Percentiles rank a stretch among this genome's conserved stretches.
These are phyloP conservation scores for Fregetta grallaria DNA, from an alignment of 2,113 vertebrate species.

Conservation along the genomic window DNA sequence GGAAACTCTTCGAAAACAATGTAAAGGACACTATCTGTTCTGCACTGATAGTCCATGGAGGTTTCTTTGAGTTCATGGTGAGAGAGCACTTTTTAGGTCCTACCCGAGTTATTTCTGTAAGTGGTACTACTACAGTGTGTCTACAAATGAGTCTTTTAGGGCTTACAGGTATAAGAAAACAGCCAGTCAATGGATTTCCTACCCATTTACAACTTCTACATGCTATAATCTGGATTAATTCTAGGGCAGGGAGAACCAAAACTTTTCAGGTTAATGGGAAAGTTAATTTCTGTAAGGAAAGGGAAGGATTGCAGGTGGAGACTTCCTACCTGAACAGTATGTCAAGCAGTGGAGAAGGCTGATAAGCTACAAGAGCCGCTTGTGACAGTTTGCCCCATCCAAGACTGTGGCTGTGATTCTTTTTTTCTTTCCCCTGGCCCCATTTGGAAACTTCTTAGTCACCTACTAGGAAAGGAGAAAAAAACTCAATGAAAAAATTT, in stretches of 20 bases:
- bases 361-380: not conserved
- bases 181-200: not conserved
- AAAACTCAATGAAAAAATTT: not conserved
- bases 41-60: not conserved
- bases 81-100: not conserved
- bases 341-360: not conserved
- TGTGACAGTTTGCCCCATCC: fast-evolving
- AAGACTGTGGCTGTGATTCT: not conserved
- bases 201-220: not conserved
- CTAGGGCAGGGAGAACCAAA: not conserved
- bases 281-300: not conserved
- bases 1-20: not conserved
- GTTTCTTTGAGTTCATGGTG: not conserved
- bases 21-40: not conserved
- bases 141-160: not conserved
- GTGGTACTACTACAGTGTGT: not conserved
- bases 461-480: not conserved
- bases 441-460: not conserved
- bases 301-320: not conserved
- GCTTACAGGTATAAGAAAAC: not conserved
- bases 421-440: not conserved
- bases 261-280: not conserved
- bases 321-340: not conserved
- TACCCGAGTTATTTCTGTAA: not conserved
- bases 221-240: not conserved